Conservation (phyloP, 2,797 vertebrate genomes). For the Anableps anableps region DNA sequence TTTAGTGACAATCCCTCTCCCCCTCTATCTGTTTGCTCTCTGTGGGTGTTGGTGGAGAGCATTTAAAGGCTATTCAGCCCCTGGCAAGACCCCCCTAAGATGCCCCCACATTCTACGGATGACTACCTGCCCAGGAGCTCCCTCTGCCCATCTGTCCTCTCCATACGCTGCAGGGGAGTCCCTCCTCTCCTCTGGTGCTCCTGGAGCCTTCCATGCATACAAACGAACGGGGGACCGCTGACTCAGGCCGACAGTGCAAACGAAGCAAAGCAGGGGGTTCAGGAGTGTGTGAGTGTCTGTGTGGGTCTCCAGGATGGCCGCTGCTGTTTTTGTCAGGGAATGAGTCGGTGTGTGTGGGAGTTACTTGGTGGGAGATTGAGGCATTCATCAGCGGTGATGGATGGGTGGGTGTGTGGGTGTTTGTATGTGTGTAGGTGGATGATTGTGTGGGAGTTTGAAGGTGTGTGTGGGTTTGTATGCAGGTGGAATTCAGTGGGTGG, state of each 20-base stretch:
- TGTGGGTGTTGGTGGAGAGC: constrained; percentile 57
- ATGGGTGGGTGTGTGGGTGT: constrained; percentile 60
- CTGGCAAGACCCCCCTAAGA: constrained; percentile 62
- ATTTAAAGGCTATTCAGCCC: constrained; percentile 74
- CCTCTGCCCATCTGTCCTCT: constrained; percentile 81
- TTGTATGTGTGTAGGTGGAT: constrained; percentile 48
- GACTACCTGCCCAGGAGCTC: constrained; percentile 84
- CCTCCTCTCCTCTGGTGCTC: constrained; percentile 32
- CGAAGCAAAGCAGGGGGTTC: constrained; percentile 53
- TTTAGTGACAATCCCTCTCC: constrained; percentile 74
- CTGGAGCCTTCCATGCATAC: constrained; percentile 28
- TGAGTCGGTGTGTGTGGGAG: constrained; percentile 58
- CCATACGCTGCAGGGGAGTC: constrained; percentile 35
- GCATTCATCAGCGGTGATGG: constrained; percentile 63
- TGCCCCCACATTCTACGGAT: constrained; percentile 80
- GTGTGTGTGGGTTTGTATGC: constrained; percentile 48
- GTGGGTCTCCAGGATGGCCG: constrained; percentile 44
- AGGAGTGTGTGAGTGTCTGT: constrained; percentile 39
- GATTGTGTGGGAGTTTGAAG: constrained; percentile 46
- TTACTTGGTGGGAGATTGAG: constrained; percentile 53
- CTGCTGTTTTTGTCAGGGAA: constrained; percentile 44
- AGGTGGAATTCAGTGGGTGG: constrained; percentile 55
- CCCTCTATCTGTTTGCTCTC: constrained; percentile 57
- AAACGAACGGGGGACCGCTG: constrained; percentile 55
- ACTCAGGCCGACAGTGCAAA: constrained; percentile 70